These are phyloP conservation scores for Myxocyprinus asiaticus DNA, from an alignment of 2,113 vertebrate genomes.

Conservation along the genomic window DNA sequence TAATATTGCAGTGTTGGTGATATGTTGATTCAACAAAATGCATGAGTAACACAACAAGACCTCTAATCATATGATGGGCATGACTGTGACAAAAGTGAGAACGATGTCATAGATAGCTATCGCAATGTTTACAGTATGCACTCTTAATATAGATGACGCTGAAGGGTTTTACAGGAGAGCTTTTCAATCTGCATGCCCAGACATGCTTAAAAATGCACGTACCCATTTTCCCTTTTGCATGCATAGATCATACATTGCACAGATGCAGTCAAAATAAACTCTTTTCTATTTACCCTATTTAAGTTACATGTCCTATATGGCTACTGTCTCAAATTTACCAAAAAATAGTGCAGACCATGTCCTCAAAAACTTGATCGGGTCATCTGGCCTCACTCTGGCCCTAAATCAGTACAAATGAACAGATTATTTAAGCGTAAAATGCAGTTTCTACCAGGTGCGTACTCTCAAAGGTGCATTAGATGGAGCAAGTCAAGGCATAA, in stretches of 20 bases:
- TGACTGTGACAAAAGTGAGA: slow-evolving; percentile 13
- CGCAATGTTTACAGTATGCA: slow-evolving; percentile 21
- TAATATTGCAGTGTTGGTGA: background rate
- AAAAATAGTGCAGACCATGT: slow-evolving; percentile 53
- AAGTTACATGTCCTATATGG: slow-evolving; percentile 24
- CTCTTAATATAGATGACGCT: slow-evolving; percentile 25
- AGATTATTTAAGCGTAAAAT: slow-evolving; percentile 66
- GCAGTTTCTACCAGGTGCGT: slow-evolving; percentile 72
- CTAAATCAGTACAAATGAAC: slow-evolving; percentile 70
- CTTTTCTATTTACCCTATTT: slow-evolving; percentile 6
- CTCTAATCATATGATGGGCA: slow-evolving; percentile 37
- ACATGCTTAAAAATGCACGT: slow-evolving; percentile 23
- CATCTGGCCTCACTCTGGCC: slow-evolving; percentile 61
- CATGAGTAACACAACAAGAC: slow-evolving; percentile 7
- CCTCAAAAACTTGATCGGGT: slow-evolving; percentile 54
- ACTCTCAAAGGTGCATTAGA: slow-evolving; percentile 64
- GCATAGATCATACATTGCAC: background rate
- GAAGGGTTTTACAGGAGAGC: slow-evolving; percentile 19
- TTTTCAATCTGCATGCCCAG: slow-evolving; percentile 18
- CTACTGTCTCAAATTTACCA: slow-evolving; percentile 14
- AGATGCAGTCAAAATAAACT: background rate
- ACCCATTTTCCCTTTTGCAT: background rate
- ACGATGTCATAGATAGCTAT: slow-evolving; percentile 20
- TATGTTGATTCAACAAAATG: slow-evolving; percentile 16
- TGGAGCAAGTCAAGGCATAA: slow-evolving; percentile 60